Evolutionary conservation across 2,797 vertebrate genomes (phyloP), one percentile per base, ranked within the genome.

Genomic region (Perdix hodgsoniae): DNA sequence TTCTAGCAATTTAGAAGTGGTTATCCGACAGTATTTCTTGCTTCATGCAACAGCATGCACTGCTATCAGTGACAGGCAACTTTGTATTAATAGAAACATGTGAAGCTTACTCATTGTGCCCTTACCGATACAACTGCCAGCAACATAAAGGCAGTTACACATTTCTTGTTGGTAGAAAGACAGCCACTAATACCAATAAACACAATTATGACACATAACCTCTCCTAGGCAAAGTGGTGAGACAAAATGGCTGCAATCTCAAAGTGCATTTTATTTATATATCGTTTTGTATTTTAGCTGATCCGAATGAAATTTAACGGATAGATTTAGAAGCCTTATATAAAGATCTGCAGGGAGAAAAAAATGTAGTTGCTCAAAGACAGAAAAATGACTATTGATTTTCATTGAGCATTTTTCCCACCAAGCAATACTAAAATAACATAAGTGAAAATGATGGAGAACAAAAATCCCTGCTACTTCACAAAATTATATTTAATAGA

Each of bases 51-150:
- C 33, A 85, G 29, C 24, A 77, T 81, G 22, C 60, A 77, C 73
- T 70, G 70, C 6, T 86, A 65, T 59, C 57, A 80, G 29, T 27
- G 63, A 54, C 54, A 89, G 74, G 26, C 82, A 88, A 33, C 33
- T 83, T 88, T 57, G 49, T 80, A 79, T 78, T 85, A 93, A 81
- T 75, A 94, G 92, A 81, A 94, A 78, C 49, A 66, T 47, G 33
- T 83, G 87, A 86, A 92, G 59, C 70, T 91, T 87, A 93, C 86
- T 90, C 93, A 86, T 84, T 63, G 7, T 6, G 31, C n/a, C 82
- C 73, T 84, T 79, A 75, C 64, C 85, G 70, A 85, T 37, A 67
- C 72, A 79, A 66, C 39, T 80, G 67, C 59, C 69, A 80, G 67
- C 44, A 74, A 61, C 64, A 86, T n/a, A 66, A 81, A 86, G 88